These are phyloP conservation scores for Dromiciops gliroides DNA, from an alignment of 2,113 vertebrate species.

Conservation along the genomic window DNA sequence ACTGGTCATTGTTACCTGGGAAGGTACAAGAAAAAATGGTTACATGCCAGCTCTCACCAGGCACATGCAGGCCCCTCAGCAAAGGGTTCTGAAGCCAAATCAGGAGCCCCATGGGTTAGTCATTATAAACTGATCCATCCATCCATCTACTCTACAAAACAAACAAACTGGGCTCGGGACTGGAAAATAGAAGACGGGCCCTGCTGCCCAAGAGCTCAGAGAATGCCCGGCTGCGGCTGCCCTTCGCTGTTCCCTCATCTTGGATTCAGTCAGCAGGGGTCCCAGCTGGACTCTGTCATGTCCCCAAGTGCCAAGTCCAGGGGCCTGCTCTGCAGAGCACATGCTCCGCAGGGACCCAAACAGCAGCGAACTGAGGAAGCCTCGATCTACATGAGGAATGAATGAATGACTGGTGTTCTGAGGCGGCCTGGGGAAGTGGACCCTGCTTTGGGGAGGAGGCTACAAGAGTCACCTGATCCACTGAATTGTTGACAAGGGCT, in stretches of 20 bases:
- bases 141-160: neutral
- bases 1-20: constrained; percentile 91
- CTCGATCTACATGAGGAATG: too few species aligned
- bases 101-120: neutral
- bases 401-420: too few species aligned
- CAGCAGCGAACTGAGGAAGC: too few species aligned
- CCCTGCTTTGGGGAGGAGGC: neutral
- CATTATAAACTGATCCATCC: too few species aligned
- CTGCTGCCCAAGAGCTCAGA: too few species aligned
- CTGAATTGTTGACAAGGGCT: constrained; percentile 96
- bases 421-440: too few species aligned
- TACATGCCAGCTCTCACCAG: constrained; percentile 9
- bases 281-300: too few species aligned
- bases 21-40: constrained; percentile 74
- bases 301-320: neutral
- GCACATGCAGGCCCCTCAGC: neutral
- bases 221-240: too few species aligned
- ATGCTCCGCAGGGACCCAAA: neutral
- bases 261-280: neutral
- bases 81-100: too few species aligned
- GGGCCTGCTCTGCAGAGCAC: too few species aligned
- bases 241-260: too few species aligned
- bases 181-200: neutral
- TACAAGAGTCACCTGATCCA: constrained; percentile 89
- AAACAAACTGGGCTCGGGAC: neutral